A percentile compares a stretch with the other conserved stretches of the same genome.
Conservation (phyloP, 2,113 vertebrate species). For the Mirza zaza region DNA sequence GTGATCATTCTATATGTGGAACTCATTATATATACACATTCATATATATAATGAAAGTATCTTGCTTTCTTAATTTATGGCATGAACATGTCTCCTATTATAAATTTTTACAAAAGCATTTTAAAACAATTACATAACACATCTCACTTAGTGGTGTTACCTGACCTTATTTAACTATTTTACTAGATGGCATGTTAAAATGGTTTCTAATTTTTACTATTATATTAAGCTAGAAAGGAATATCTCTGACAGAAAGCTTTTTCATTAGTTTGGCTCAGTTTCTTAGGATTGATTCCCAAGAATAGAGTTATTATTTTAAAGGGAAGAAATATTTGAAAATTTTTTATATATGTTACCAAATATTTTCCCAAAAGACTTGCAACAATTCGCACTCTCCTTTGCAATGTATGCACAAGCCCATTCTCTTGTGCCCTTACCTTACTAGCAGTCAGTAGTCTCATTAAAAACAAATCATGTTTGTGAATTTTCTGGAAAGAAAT, state of each 20-base stretch:
- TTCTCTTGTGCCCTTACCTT: background rate
- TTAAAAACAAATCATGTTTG: background rate
- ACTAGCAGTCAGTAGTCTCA: background rate
- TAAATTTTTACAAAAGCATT: background rate
- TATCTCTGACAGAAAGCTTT: background rate
- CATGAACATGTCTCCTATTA: background rate
- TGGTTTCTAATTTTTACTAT: background rate
- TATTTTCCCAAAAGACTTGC: background rate
- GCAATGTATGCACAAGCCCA: rapidly evolving
- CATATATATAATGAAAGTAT: background rate
- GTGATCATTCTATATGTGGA: background rate
- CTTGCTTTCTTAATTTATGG: background rate
- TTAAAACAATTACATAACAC: background rate
- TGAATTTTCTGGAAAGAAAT: background rate
- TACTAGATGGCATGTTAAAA: background rate
- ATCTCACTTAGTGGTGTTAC: background rate
- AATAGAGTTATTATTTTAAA: background rate
- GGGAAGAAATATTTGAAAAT: background rate
- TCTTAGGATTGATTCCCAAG: background rate
- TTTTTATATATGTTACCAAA: background rate
- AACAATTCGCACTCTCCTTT: background rate
- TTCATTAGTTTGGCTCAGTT: background rate
- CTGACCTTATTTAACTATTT: background rate
- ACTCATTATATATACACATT: background rate
- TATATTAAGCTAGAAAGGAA: background rate